These are phyloP conservation scores for Dichetophora obliterata DNA, from an alignment of 2,888 invertebrate species.

Conservation along the genomic window DNA sequence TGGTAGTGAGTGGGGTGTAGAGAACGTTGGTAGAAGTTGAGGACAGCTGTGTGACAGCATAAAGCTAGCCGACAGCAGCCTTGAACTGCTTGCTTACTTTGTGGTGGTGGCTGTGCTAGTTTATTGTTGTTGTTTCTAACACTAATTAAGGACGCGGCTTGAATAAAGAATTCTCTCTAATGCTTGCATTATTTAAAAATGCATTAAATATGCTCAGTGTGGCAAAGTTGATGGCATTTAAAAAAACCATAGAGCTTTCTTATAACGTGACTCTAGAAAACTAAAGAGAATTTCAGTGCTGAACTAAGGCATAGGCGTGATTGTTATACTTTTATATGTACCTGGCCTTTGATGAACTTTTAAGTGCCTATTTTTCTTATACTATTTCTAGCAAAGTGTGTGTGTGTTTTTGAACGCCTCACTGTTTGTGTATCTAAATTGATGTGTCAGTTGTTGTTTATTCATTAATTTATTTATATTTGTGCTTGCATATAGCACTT, in stretches of 20 bases:
- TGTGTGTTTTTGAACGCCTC: background rate
- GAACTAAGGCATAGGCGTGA: too few relatives aligned
- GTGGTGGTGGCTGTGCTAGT: background rate
- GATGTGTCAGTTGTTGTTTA: background rate
- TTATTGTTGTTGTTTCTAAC: background rate
- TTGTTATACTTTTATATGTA: too few relatives aligned
- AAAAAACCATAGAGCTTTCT: too few relatives aligned
- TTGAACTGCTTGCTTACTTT: slow-evolving; percentile 17
- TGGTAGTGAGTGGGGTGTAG: too few relatives aligned
- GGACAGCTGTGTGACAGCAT: background rate
- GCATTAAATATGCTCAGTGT: too few relatives aligned
- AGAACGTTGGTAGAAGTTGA: background rate
- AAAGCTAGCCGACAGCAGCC: background rate
- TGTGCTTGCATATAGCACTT: too few relatives aligned
- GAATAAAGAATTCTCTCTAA: background rate
- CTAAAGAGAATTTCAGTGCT: too few relatives aligned
- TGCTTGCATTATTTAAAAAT: background rate
- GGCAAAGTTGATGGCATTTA: too few relatives aligned
- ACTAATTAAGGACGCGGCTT: slow-evolving; percentile 24
- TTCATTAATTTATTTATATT: background rate
- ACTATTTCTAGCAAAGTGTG: background rate
- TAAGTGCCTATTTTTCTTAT: too few relatives aligned
- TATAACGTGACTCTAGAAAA: too few relatives aligned
- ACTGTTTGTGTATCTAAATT: background rate
- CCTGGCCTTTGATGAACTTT: too few relatives aligned